Conservation (phyloP, 2,888 invertebrate species). For the Thysanoteuthis rhombus region DNA sequence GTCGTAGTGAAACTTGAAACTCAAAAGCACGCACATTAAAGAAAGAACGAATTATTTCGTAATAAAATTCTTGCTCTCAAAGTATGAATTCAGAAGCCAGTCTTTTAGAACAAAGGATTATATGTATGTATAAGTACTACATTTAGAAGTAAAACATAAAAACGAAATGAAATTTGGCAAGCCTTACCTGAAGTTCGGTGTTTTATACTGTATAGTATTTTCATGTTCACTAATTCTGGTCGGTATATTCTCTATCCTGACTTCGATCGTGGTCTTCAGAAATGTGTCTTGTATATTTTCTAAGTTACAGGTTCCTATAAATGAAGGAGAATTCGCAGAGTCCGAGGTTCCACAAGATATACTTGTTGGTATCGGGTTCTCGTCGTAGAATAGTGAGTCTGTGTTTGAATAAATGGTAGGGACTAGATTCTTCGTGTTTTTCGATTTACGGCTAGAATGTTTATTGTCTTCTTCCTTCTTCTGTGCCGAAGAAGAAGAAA, state of each 20-base stretch:
- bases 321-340: neutral
- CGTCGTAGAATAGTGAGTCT: neutral
- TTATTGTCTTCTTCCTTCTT: neutral
- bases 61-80: no score
- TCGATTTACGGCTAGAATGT: neutral
- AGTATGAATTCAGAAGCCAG: no score
- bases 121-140: no score
- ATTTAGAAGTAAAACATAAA: no score
- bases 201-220: neutral
- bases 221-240: neutral
- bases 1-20: no score
- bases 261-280: neutral
- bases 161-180: no score
- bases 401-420: neutral
- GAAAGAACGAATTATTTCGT: no score
- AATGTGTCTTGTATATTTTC: neutral
- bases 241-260: neutral
- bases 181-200: neutral
- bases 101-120: no score
- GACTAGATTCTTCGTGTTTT: neutral
- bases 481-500: no score
- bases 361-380: neutral
- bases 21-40: no score
- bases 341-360: neutral
- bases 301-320: neutral